Evolutionary conservation across 2,797 vertebrate species (phyloP), one percentile per base, ranked within the genome.

Genomic region (Antrozous pallidus): DNA sequence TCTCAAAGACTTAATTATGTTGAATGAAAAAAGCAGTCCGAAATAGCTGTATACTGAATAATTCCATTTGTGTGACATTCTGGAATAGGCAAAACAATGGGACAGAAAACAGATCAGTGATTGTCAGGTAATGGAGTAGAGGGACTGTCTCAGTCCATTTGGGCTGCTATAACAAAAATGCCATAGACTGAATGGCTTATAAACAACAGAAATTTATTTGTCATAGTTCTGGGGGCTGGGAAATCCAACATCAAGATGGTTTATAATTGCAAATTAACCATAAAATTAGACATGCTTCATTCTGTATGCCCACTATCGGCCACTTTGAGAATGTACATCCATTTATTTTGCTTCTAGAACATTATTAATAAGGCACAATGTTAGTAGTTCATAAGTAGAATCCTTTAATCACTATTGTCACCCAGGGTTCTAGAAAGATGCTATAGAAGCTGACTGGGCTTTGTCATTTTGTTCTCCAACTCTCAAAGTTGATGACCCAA

Each of bases 291-390:
- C 12, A 31, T 33, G 12, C 45, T 69, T 87, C 67, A 67, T 88
- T 82, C 13, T 80, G 9, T 78, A 67, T 81, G 42, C 12, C 65
- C 56, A 81, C 28, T 61, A 8, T 84, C n/a, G 84, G 17, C n/a
- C 54, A 67, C 22, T 65, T 65, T 70, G 61, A 75, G 83, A 54
- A 80, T 65, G 18, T 7, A 42, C 1, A 65, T 40, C 13, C 33
- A 86, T 91, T 91, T 94, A 63, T 78, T 89, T 86, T 91, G 26
- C 14, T 67, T 90, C n/a, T 71, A 20, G n/a, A 91, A 18, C 88
- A 83, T 88, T 75, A 84, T 67, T 80, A 10, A 65, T 61, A 81
- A 91, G 65, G 10, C 58, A 88, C 77, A 77, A 70, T 67, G 84
- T 88, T 88, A 80, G 67, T 90, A 38, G 38, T 56, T 73, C 63